Evolutionary conservation across 1,140 invertebrate genomes (phyloP).

Genomic region (Anoplophora glabripennis): DNA sequence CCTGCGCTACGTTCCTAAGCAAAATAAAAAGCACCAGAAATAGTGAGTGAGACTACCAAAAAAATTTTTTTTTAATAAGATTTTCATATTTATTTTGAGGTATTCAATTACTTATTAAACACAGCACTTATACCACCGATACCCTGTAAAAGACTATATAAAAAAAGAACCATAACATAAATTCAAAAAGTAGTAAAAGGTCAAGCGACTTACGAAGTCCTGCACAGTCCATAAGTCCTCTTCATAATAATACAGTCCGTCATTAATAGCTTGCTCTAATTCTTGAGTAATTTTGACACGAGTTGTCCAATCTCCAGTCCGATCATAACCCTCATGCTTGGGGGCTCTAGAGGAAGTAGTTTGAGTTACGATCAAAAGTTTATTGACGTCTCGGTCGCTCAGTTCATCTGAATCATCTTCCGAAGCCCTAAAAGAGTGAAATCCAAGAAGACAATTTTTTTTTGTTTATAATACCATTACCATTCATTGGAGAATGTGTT

Average conservation of each 20-base stretch:
- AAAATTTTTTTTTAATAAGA: not conserved
- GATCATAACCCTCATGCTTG: slow-evolving; percentile 86
- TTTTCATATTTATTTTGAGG: not conserved
- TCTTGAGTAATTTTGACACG: slow-evolving; percentile 92
- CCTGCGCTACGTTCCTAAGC: slow-evolving; percentile 43
- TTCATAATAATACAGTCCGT: slow-evolving; percentile 93
- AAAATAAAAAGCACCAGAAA: no score
- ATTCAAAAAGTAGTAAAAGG: not conserved
- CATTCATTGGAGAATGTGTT: slow-evolving; percentile 78
- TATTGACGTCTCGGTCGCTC: slow-evolving; percentile 89
- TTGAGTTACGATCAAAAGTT: slow-evolving; percentile 95
- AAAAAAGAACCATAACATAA: not conserved
- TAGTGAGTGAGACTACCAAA: no score
- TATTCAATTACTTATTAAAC: not conserved
- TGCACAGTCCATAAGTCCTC: slow-evolving; percentile 74
- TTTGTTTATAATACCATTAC: slow-evolving; percentile 46
- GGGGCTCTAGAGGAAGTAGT: slow-evolving; percentile 54
- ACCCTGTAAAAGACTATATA: no score
- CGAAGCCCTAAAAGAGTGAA: slow-evolving; percentile 21
- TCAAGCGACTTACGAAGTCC: slow-evolving; percentile 36
- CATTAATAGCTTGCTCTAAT: slow-evolving; percentile 89
- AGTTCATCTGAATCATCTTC: slow-evolving; percentile 86
- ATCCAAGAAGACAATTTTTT: not conserved
- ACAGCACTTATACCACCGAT: no score
- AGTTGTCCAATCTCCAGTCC: slow-evolving; percentile 80